These are phyloP conservation scores for Pangasianodon hypophthalmus DNA, from an alignment of 2,113 vertebrate genomes.

Conservation along the genomic window DNA sequence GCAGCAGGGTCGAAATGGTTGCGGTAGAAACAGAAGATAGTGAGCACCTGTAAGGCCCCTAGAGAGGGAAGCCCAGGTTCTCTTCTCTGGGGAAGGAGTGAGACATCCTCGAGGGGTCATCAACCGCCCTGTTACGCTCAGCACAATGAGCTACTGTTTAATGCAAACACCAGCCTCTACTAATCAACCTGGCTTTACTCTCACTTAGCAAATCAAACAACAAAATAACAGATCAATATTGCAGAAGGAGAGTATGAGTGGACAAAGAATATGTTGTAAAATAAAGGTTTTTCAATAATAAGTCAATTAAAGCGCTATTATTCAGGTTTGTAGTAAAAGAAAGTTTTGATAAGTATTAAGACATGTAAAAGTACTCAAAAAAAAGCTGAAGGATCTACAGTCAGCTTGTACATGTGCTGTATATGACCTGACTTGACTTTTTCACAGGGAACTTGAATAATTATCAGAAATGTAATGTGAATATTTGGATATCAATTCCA, in stretches of 20 bases:
- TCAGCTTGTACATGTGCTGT: not conserved
- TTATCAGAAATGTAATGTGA: not conserved
- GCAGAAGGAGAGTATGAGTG: not conserved
- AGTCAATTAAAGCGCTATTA: not conserved
- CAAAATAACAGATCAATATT: not conserved
- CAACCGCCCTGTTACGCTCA: conserved; percentile 21
- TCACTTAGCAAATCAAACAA: conserved; percentile 21
- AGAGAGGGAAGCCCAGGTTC: conserved; percentile 45
- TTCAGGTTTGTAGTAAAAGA: not conserved
- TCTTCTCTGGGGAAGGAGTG: conserved; percentile 36
- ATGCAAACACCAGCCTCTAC: conserved; percentile 7
- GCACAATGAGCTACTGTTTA: conserved; percentile 27
- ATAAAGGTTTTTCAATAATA: not conserved
- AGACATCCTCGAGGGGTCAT: conserved; percentile 35
- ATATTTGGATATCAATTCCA: not conserved
- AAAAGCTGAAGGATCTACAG: not conserved
- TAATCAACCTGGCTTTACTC: not conserved
- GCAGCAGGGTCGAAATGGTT: conserved; percentile 64
- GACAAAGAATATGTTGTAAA: not conserved
- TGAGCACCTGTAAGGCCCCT: conserved; percentile 55
- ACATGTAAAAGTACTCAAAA: not conserved
- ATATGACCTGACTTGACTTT: not conserved
- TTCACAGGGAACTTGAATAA: not conserved
- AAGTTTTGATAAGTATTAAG: not conserved
- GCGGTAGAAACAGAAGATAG: conserved; percentile 79